Base-by-base conservation (phyloP, 2,888 invertebrate genomes). In the Chloromyia formosa region DNA sequence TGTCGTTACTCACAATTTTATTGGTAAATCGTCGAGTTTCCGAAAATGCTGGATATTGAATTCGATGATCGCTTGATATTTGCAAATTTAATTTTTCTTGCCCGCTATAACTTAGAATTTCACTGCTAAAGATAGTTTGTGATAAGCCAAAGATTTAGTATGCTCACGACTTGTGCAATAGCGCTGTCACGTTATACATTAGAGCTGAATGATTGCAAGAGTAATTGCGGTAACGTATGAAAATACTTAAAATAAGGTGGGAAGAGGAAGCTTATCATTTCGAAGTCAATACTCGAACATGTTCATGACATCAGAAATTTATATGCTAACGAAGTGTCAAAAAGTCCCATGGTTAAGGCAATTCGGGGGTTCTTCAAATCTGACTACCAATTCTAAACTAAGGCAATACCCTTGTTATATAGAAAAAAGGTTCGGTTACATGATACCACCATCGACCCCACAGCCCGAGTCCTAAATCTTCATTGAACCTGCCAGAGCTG, bases 141-240 rank as follows among this genome's bases (percentile, higher is more conserved):
- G 71, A 58, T 58, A 71, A 71, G 40, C 56, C 40, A 22, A 35
- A 71, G 58, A 20, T 27, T 71, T 14, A 27, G 23, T 54, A n/a
- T 27, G n/a, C 23, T 35, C 71, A 71, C 71, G 71, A 71, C 54
- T 56, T 58, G 14, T 5, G 12, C 56, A 27, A 71, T 71, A 40
- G 71, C 35, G 18, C 0, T 20, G 71, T 71, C 71, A 71, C 71
- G 71, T 56, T 71, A 71, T 71, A 40, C 42, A 54, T 69, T 35
- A 49, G 9, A 20, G 20, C 14, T 23, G 23, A 27, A n/a, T 22
- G 60, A 60, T 60, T 22, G 27, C 27, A 35, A 35, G 27, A 2
- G 27, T 35, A 22, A 56, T 12, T 54, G 18, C 1, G 18, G 1
- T 35, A 35, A 35, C 7, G 7, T 35, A 35, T 35, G 27, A 4